phyloP scores from a whole-genome alignment of 2,797 vertebrate genomes.

The Leptodactylus fallax region DNA sequence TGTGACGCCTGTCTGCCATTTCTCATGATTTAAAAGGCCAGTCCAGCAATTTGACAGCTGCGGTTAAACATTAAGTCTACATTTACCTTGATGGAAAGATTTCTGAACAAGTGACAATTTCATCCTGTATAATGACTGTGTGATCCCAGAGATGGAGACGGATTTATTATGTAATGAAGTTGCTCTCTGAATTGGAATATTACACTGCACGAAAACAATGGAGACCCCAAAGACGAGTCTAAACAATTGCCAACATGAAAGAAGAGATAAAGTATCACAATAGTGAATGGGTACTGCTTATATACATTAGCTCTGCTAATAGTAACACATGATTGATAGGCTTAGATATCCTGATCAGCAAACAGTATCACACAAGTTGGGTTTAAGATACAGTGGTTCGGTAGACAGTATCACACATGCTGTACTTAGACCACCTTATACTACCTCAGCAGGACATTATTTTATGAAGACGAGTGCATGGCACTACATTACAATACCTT shows the following conservation, averaged over 20 bases:
- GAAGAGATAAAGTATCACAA: neutral
- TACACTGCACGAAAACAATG: neutral
- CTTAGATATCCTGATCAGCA: too few relatives aligned
- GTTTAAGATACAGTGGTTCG: too few relatives aligned
- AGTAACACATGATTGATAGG: too few relatives aligned
- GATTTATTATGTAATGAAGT: constrained; percentile 31
- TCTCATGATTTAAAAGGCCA: neutral
- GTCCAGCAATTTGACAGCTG: constrained; percentile 18
- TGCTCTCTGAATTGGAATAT: neutral
- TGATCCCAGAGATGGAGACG: constrained; percentile 33
- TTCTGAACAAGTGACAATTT: constrained; percentile 12
- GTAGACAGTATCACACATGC: too few relatives aligned
- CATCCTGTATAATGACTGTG: constrained; percentile 11
- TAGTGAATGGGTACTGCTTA: neutral
- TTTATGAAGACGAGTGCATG: too few relatives aligned
- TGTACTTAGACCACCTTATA: too few relatives aligned
- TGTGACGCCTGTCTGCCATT: neutral
- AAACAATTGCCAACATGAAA: neutral
- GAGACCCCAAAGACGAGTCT: neutral
- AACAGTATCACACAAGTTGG: too few relatives aligned
- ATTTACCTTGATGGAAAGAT: constrained; percentile 21
- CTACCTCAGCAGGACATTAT: too few relatives aligned
- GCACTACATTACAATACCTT: too few relatives aligned
- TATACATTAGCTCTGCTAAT: neutral
- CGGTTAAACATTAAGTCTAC: neutral